Base-by-base conservation (phyloP, 2,888 invertebrate species). In the Herminia tarsipennalis region DNA sequence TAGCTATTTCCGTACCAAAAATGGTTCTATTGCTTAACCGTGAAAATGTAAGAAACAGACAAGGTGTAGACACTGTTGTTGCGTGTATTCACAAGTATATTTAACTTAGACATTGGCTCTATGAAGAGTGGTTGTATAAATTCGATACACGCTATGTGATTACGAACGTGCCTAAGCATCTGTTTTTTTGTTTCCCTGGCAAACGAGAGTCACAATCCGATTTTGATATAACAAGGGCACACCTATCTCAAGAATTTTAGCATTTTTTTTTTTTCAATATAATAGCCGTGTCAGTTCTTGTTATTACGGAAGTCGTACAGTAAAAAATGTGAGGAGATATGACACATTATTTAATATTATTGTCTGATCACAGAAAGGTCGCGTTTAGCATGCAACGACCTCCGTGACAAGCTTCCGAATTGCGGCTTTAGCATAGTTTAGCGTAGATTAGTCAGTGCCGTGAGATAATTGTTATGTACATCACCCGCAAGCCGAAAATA, bases 321-420 rank as follows among this genome's bases (percentile, higher is more conserved):
- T 30, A 10, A 24, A 36, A 43, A 20, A 43, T 20, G 13, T 32
- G 29, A 22, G 27, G 10, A 43, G 68, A 72, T 76, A 72, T 72
- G 61, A 66, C 65, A 66, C 65, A 67, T 73, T 74, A 74, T 76
- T 76, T 66, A 66, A 73, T 70, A 69, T 73, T 72, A 74, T 68
- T 70, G 64, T 70, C 70, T 73, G 73, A 73, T 76, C 60, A 65
- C 54, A 66, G 72, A 70, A 77, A 79, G 80, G 76, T 70, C 73
- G 62, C 70, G 57, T 69, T 71, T 65, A 60, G 64, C 63, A 72
- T 68, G 68, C 68, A 57, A 42, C 57, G 57, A 54, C 51, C 42
- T 66, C 49, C 76, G 81, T 80, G 82, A 78, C 70, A 62, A 40
- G 74, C 71, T 57, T 81, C 66, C 72, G 66, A 83, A 84, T 78